Base-by-base conservation (phyloP, 1,140 invertebrate genomes). In the Drosophila elegans region DNA sequence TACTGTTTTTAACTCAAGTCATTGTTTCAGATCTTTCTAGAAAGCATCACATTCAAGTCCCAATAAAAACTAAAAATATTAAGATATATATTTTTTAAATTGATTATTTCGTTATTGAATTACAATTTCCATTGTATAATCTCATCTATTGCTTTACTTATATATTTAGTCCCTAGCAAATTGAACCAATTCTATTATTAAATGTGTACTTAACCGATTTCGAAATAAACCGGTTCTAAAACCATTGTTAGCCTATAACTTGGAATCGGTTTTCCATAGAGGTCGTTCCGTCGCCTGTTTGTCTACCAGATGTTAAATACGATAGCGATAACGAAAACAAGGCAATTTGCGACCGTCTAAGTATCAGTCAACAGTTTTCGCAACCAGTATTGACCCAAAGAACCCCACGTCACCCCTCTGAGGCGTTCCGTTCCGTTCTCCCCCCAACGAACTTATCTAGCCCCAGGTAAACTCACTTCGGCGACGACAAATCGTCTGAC, bases 401-500 rank as follows among this genome's bases (percentile, higher is more conserved):
- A 62, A 11, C 3, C 60, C 66, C 38, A 12, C 54, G 42, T 11
- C 5, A 1, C 25, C 16, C 11, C 49, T 16, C 13, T 7, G 5
- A 36, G 49, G 29, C 5, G 49, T n/a, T n/a, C n/a, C n/a, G 32
- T 34, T 21, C 42, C 55, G 11, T 25, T 25, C 38, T 27, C 41
- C 57, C 41, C 21, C 12, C 21, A 68, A 13, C 60, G 64, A 64
- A 68, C 32, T 29, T 38, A 68, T 54, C 49, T 55, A 64, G 49
- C 34, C 66, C 29, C 25, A 6, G 4, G 32, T 5, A 13, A 74
- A 79, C 78, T 55, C 38, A 51, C 49, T 63, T 56, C 57, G 55
- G 25, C 61, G 78, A 82, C 80, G 80, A 83, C 80, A 74, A 79
- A 66, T 61, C 46, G 80, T 82, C 80, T 82, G 79, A 82, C 74